These are phyloP conservation scores for Ailuropoda melanoleuca DNA, from an alignment of 2,113 vertebrate species.

Conservation along the genomic window DNA sequence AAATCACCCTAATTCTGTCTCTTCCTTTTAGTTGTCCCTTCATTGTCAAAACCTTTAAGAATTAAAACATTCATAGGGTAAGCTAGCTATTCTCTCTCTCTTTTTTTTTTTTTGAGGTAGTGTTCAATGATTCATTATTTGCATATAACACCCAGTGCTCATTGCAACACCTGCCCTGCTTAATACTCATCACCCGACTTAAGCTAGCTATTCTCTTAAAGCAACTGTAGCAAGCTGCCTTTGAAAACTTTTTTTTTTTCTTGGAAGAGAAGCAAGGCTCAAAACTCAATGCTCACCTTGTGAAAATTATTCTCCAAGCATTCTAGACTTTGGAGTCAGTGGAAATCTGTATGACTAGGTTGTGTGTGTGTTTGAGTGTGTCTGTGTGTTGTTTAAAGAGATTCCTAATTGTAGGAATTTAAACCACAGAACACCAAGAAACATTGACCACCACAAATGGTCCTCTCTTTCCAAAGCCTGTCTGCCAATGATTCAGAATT, in stretches of 20 bases:
- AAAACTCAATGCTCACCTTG: not conserved
- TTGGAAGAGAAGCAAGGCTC: not conserved
- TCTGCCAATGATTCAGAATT: conserved; percentile 3
- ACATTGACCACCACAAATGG: not conserved
- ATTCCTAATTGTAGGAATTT: conserved; percentile 20
- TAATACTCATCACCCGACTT: not conserved
- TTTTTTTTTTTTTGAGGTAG: too few species aligned
- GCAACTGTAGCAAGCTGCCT: not conserved
- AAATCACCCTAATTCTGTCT: not conserved
- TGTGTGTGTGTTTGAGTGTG: not conserved
- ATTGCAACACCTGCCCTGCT: too few species aligned
- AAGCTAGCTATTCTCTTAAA: not conserved
- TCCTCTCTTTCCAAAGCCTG: conserved; percentile 18
- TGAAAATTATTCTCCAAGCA: not conserved
- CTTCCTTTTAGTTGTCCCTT: not conserved
- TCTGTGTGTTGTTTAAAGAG: not conserved
- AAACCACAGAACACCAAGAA: not conserved
- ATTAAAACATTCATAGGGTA: not conserved
- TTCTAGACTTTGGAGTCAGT: not conserved
- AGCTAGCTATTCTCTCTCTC: not conserved
- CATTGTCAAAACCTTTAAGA: conserved; percentile 10
- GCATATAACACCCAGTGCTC: too few species aligned
- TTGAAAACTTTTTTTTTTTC: not conserved
- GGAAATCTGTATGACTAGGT: not conserved
- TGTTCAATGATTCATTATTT: too few species aligned